Evolutionary conservation across 2,113 vertebrate species (phyloP).

Genomic region (Vulpes vulpes): DNA sequence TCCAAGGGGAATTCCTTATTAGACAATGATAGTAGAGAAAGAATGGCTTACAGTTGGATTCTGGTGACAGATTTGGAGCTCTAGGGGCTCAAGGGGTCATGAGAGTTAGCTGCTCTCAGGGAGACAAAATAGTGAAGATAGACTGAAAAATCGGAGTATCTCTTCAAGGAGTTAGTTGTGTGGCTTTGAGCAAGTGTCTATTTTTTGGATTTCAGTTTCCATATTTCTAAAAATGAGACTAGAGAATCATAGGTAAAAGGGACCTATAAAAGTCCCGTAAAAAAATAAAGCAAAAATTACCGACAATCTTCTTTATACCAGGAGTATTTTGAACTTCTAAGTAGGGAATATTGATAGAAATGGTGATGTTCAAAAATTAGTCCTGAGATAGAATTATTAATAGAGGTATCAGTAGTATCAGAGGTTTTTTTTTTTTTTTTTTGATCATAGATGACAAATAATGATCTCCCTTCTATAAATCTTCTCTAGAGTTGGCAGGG

Average conservation of each 20-base stretch:
- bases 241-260: neutral
- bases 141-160: neutral
- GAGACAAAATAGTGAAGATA: neutral
- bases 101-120: neutral
- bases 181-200: neutral
- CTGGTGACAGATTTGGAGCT: neutral
- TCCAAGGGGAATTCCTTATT: neutral
- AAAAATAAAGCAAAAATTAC: slow-evolving; percentile 21
- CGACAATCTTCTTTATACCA: neutral
- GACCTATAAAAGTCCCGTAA: neutral
- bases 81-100: neutral
- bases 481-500: neutral
- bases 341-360: neutral
- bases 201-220: neutral
- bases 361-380: neutral
- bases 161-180: neutral
- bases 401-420: neutral
- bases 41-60: neutral
- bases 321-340: neutral
- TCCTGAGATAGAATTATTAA: slow-evolving; percentile 25
- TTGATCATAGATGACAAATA: neutral
- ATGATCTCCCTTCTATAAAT: neutral
- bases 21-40: neutral
- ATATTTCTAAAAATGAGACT: slow-evolving; percentile 1
- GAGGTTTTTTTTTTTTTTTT: neutral